Evolutionary conservation across 2,888 invertebrate genomes (phyloP).

Genomic region (Strigamia transsilvanica): DNA sequence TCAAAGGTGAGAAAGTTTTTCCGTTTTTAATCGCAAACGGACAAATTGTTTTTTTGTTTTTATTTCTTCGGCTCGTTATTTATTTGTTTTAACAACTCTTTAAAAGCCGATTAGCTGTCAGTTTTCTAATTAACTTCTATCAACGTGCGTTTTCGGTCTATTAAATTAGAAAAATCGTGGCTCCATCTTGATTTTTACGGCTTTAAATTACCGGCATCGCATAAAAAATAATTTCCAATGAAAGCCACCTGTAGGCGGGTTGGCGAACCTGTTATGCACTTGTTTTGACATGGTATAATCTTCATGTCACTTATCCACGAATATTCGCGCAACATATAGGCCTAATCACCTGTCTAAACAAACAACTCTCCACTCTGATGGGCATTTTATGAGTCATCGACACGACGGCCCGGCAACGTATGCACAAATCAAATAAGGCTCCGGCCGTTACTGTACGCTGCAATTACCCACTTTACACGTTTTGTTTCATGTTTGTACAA

Average conservation of each 20-base stretch:
- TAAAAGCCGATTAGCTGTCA: conserved; percentile 18
- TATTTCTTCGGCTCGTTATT: not conserved
- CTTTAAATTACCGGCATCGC: conserved; percentile 25
- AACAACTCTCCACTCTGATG: conserved; percentile 36
- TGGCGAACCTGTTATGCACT: conserved; percentile 44
- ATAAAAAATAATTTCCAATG: conserved; percentile 3
- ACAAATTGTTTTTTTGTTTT: no score
- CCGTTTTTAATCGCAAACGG: not conserved
- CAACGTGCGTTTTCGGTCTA: conserved; percentile 14
- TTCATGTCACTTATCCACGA: conserved; percentile 41
- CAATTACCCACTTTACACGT: not conserved
- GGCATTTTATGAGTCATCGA: conserved; percentile 43
- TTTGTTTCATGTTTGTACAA: not conserved
- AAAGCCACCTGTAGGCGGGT: conserved; percentile 44
- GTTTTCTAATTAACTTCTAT: conserved; percentile 39
- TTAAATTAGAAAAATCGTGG: conserved; percentile 24
- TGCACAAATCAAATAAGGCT: not conserved
- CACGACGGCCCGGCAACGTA: not conserved
- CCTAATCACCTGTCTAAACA: conserved; percentile 42
- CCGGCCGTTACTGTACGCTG: not conserved
- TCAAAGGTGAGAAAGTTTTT: conserved; percentile 2
- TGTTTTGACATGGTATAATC: conserved; percentile 44
- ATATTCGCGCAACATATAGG: conserved; percentile 34
- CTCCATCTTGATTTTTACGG: conserved; percentile 39
- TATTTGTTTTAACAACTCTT: not conserved